Evolutionary conservation across 2,113 vertebrate genomes (phyloP).

Genomic region (Nettapus auritus): DNA sequence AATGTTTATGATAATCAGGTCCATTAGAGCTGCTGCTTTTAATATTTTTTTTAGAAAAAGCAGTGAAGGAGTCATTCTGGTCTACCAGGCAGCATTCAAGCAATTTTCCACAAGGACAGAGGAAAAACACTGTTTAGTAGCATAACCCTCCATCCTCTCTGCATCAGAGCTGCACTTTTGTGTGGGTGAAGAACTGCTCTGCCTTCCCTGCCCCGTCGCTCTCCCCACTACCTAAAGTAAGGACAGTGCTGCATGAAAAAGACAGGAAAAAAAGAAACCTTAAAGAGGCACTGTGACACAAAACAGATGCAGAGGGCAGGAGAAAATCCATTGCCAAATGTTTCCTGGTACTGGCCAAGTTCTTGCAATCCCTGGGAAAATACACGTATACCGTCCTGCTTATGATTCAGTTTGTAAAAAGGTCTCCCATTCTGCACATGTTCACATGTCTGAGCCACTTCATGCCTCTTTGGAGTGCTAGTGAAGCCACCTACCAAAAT

Average conservation of each 20-base stretch:
- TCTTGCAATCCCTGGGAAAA: constrained; percentile 32
- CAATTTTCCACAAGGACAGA: neutral
- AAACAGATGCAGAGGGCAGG: neutral
- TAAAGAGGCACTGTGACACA: neutral
- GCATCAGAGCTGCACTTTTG: neutral
- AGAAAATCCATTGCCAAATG: neutral
- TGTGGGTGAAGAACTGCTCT: neutral
- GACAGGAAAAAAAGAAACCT: neutral
- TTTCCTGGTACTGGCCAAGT: neutral
- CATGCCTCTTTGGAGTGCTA: neutral
- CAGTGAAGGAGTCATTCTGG: neutral
- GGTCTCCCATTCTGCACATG: neutral
- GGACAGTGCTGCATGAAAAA: neutral
- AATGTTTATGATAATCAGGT: neutral
- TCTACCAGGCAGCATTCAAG: neutral
- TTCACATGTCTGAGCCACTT: neutral
- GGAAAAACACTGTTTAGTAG: neutral
- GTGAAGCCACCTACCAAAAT: neutral
- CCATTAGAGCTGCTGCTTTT: neutral
- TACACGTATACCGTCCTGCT: neutral
- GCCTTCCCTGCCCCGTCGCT: neutral
- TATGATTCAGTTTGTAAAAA: neutral
- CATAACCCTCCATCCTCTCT: neutral
- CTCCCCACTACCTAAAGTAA: neutral
- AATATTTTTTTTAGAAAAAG: neutral